phyloP scores from a whole-genome alignment of 2,797 vertebrate species.

The Lutjanus argentimaculatus region DNA sequence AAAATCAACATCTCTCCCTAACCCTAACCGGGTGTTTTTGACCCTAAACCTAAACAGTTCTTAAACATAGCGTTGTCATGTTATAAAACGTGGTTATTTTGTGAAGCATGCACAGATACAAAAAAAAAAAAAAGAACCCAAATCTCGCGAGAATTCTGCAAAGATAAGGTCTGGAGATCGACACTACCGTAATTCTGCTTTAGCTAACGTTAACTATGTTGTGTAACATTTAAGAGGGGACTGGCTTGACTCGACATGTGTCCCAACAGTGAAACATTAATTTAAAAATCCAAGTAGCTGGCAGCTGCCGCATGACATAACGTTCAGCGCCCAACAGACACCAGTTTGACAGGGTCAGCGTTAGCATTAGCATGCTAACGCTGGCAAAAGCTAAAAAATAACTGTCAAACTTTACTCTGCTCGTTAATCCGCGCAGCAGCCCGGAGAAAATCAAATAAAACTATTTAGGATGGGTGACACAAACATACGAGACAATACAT shows the following conservation, averaged over 20 bases:
- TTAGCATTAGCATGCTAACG: slow-evolving; percentile 44
- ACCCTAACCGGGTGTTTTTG: too few relatives aligned
- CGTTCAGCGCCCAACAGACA: neutral
- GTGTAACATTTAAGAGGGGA: neutral
- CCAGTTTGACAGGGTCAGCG: neutral
- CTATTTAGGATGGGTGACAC: accelerated
- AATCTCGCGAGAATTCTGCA: too few relatives aligned
- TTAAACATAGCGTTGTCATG: too few relatives aligned
- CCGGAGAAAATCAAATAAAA: neutral
- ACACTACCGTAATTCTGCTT: neutral
- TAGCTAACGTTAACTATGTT: neutral
- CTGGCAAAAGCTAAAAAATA: slow-evolving; percentile 24
- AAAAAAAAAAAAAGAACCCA: too few relatives aligned
- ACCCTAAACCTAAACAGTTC: too few relatives aligned
- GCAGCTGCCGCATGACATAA: neutral
- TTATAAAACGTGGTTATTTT: too few relatives aligned
- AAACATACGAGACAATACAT: accelerated
- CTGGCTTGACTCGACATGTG: too few relatives aligned
- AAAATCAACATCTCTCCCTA: too few relatives aligned
- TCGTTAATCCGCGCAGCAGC: neutral
- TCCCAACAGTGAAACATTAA: accelerated
- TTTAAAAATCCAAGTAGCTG: neutral
- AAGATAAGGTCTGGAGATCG: too few relatives aligned
- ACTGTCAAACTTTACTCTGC: neutral
- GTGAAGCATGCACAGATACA: too few relatives aligned